These are phyloP conservation scores for Pimephales promelas DNA, from an alignment of 2,113 vertebrate species.

Conservation along the genomic window DNA sequence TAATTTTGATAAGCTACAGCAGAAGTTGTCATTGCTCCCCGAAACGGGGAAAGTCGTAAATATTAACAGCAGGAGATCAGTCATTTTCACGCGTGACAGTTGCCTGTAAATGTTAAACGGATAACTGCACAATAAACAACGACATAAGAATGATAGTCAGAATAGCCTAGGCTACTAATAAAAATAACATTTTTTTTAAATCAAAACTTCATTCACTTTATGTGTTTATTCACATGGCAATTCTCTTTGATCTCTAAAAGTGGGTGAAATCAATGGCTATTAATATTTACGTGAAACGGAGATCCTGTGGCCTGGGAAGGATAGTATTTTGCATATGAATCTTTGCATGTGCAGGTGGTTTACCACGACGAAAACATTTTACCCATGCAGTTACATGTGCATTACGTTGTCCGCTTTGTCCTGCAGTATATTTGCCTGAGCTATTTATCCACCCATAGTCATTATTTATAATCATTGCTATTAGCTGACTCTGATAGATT, in stretches of 20 bases:
- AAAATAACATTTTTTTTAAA: too few relatives aligned
- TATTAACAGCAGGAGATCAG: slow-evolving; percentile 19
- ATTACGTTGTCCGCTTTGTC: slow-evolving; percentile 1
- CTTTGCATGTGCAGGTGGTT: slow-evolving; percentile 58
- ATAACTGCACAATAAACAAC: background rate
- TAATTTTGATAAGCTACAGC: slow-evolving; percentile 22
- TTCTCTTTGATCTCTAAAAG: slow-evolving; percentile 49
- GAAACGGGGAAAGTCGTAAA: background rate
- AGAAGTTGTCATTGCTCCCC: background rate
- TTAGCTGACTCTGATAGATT: slow-evolving; percentile 25
- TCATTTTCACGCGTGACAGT: slow-evolving; percentile 1
- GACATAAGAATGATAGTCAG: too few relatives aligned
- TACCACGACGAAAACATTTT: slow-evolving; percentile 7
- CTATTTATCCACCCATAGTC: slow-evolving; percentile 19
- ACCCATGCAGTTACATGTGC: background rate
- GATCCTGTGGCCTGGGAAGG: slow-evolving; percentile 16
- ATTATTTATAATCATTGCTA: slow-evolving; percentile 41
- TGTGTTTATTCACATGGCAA: background rate
- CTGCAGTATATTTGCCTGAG: background rate
- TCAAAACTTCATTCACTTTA: slow-evolving; percentile 1
- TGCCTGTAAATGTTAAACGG: slow-evolving; percentile 7
- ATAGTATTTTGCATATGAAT: slow-evolving; percentile 42
- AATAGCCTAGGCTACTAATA: too few relatives aligned
- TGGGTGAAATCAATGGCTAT: slow-evolving; percentile 18
- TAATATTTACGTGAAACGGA: slow-evolving; percentile 43